A percentile compares a stretch with the other conserved stretches of the same genome.
phyloP scores from a whole-genome alignment of 2,113 vertebrate genomes.

The Nycticebus coucang region DNA sequence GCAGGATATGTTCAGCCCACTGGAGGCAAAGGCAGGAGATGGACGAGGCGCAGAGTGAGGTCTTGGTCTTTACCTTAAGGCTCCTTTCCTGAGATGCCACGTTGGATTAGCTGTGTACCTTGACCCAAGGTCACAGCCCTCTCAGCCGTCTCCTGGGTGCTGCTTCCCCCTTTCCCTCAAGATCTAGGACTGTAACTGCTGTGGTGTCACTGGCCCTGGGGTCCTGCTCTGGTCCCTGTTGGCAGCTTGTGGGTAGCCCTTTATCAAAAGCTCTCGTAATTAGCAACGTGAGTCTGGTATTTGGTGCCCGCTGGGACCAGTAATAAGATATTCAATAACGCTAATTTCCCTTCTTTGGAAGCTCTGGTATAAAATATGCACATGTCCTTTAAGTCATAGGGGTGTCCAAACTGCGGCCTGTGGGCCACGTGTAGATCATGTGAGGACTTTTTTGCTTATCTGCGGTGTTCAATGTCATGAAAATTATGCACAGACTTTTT shows the following conservation, averaged over 20 bases:
- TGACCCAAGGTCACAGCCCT: not conserved
- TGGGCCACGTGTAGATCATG: too few species aligned
- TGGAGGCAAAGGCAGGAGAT: accelerated
- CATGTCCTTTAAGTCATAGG: not conserved
- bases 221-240: not conserved
- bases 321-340: not conserved
- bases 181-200: not conserved
- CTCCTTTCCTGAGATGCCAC: not conserved
- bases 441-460: too few species aligned
- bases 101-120: too few species aligned
- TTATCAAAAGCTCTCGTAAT: not conserved
- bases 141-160: not conserved
- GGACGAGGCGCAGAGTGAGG: not conserved
- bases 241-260: not conserved
- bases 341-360: not conserved
- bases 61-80: not conserved
- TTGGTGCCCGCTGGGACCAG: not conserved
- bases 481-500: too few species aligned
- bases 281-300: not conserved
- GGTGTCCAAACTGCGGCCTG: too few species aligned
- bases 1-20: not conserved
- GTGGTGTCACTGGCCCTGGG: not conserved
- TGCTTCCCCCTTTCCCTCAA: not conserved
- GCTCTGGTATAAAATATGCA: not conserved
- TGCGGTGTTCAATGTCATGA: too few species aligned